These are phyloP conservation scores for Listronotus bonariensis DNA, from an alignment of 1,140 invertebrate species.

Conservation along the genomic window DNA sequence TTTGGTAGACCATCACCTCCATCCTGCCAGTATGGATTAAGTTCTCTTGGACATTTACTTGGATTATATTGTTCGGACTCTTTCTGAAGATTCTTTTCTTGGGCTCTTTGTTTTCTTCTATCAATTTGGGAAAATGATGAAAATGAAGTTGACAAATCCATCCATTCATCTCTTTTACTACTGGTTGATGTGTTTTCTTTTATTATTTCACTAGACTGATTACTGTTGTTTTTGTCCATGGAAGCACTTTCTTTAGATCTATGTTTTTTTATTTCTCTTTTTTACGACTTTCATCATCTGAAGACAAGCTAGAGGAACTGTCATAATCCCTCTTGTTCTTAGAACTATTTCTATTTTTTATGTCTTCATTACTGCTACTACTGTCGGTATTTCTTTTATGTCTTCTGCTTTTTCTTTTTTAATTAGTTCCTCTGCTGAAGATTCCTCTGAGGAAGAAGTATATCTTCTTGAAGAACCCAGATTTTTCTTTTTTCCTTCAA, in stretches of 20 bases:
- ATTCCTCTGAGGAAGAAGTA: slow-evolving; percentile 1
- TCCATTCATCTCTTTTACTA: slow-evolving; percentile 58
- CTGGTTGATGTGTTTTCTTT: too few species aligned
- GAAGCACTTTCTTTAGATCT: background rate
- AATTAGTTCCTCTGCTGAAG: slow-evolving; percentile 2
- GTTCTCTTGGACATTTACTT: slow-evolving; percentile 73
- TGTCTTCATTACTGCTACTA: background rate
- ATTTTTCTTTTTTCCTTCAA: slow-evolving; percentile 6
- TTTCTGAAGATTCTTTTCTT: slow-evolving; percentile 42
- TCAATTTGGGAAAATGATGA: slow-evolving; percentile 52
- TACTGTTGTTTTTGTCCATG: background rate
- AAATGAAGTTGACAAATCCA: slow-evolving; percentile 56
- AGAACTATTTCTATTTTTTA: slow-evolving; percentile 2
- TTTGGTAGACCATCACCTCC: slow-evolving; percentile 80
- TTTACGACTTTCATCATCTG: background rate
- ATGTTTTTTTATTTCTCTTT: background rate
- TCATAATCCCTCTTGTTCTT: background rate
- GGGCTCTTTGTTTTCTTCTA: slow-evolving; percentile 47
- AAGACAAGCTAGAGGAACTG: background rate
- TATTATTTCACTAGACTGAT: too few species aligned
- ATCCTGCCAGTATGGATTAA: slow-evolving; percentile 93
- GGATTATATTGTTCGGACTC: slow-evolving; percentile 68
- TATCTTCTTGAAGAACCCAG: background rate
- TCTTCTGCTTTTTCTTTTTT: slow-evolving; percentile 1
- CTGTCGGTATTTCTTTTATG: background rate